These are phyloP conservation scores for Macaca nemestrina DNA, from an alignment of 2,113 vertebrate species.

Conservation along the genomic window DNA sequence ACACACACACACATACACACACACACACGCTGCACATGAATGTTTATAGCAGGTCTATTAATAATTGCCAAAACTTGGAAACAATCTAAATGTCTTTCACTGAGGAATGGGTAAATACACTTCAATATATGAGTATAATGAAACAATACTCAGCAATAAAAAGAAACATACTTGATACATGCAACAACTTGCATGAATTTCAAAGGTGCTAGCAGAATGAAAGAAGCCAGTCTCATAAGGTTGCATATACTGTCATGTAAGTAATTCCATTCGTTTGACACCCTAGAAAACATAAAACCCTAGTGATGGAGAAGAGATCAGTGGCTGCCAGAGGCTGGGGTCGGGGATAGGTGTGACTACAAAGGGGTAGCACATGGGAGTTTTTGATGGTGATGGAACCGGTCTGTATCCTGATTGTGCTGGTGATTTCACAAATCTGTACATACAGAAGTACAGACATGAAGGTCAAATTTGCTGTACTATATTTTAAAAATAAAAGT, in stretches of 20 bases:
- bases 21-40: not conserved
- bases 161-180: not conserved
- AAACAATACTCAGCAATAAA: not conserved
- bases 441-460: not conserved
- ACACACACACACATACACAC: not conserved
- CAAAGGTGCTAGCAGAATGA: not conserved
- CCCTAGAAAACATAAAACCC: not conserved
- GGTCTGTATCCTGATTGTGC: not conserved
- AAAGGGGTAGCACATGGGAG: not conserved
- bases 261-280: not conserved
- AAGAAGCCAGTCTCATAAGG: not conserved
- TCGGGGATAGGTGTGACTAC: not conserved
- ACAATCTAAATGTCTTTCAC: not conserved
- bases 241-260: not conserved
- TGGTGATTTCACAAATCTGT: not conserved
- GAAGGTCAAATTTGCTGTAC: not conserved
- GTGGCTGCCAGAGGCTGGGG: not conserved
- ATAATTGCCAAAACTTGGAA: not conserved
- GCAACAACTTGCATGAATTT: not conserved
- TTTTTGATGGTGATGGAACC: not conserved
- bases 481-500: not conserved
- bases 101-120: not conserved
- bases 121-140: not conserved
- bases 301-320: not conserved
- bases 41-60: not conserved